Evolutionary conservation across 2,888 invertebrate genomes (phyloP).

Genomic region (Rhogogaster chlorosoma): DNA sequence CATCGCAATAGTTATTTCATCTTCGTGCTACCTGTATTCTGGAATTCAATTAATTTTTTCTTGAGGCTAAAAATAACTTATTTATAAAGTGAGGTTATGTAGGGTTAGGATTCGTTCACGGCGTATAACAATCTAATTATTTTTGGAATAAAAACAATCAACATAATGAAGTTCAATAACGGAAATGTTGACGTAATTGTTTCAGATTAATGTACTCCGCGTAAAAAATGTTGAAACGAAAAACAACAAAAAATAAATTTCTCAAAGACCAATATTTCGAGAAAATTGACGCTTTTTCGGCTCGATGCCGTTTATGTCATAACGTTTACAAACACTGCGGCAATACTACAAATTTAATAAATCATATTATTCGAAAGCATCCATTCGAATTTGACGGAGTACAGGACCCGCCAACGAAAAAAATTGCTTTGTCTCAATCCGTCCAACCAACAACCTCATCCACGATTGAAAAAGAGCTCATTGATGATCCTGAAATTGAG

Average conservation of each 20-base stretch:
- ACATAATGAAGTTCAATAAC: conserved; percentile 3
- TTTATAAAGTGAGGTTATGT: background rate
- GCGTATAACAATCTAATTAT: background rate
- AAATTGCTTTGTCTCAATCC: background rate
- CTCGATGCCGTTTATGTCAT: conserved; percentile 34
- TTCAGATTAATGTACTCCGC: background rate
- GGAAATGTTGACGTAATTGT: background rate
- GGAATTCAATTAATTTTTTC: background rate
- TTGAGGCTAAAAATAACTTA: background rate
- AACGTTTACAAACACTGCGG: conserved; percentile 48
- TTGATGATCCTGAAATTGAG: background rate
- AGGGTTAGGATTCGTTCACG: background rate
- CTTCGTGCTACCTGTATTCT: background rate
- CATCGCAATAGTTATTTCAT: background rate
- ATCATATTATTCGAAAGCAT: conserved; percentile 30
- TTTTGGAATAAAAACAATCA: background rate
- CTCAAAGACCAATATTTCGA: background rate
- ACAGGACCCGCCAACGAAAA: background rate
- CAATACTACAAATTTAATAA: conserved; percentile 40
- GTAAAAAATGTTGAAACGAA: background rate
- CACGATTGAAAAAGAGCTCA: background rate
- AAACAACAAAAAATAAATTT: background rate
- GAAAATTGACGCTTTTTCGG: conserved; percentile 22
- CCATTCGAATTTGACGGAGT: conserved; percentile 11
- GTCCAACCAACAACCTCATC: background rate